phyloP scores from a whole-genome alignment of 2,797 vertebrate species.

The Monodelphis domestica region DNA sequence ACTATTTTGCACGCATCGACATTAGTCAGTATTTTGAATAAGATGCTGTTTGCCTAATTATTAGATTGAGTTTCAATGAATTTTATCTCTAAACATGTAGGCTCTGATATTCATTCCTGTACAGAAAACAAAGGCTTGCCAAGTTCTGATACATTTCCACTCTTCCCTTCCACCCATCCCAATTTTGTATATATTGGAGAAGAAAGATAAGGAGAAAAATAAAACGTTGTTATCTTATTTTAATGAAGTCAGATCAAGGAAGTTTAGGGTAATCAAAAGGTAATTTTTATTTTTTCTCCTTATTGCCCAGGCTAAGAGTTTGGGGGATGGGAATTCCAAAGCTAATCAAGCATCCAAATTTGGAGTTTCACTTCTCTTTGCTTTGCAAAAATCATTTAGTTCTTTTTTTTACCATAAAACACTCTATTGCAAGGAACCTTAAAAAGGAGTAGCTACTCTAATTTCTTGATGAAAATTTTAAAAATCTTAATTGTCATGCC shows the following conservation, averaged over 20 bases:
- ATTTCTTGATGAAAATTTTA: neutral
- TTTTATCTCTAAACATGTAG: constrained; percentile 41
- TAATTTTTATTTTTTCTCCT: neutral
- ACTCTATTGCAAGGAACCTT: neutral
- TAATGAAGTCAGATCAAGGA: neutral
- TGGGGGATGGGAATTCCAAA: neutral
- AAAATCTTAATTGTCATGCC: neutral
- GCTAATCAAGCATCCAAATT: constrained; percentile 5
- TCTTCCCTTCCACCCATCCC: neutral
- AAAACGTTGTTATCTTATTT: neutral
- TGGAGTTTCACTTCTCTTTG: neutral
- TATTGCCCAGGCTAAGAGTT: constrained; percentile 14
- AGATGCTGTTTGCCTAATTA: constrained; percentile 49
- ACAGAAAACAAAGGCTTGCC: neutral
- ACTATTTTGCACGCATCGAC: constrained; percentile 61
- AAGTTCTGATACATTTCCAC: constrained; percentile 10
- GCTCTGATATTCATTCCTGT: constrained; percentile 33
- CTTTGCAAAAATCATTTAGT: neutral
- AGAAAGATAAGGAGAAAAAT: constrained; percentile 26
- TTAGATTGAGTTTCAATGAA: constrained; percentile 58
- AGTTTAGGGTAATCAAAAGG: neutral
- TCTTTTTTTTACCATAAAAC: constrained; percentile 24
- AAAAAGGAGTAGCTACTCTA: constrained; percentile 9
- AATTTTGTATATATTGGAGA: constrained; percentile 29
- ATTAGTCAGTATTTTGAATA: constrained; percentile 34